Percentiles rank a stretch among this genome's conserved stretches.
Conservation (phyloP, 1,140 invertebrate genomes). For the Bombus breviceps region DNA sequence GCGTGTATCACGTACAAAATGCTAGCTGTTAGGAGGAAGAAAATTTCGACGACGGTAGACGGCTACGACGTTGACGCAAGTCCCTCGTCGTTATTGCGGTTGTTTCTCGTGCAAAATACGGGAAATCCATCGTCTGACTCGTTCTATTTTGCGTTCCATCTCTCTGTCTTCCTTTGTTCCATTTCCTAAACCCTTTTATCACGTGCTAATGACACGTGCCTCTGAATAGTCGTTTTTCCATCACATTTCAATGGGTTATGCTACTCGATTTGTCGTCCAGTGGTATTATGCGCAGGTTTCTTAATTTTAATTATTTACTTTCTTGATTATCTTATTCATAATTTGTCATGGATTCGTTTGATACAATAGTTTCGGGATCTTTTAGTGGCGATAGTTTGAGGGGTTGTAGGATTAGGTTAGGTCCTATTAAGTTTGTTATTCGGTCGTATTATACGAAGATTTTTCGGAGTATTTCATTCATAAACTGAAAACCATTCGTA, state of each 20-base stretch:
- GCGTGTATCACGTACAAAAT: not conserved
- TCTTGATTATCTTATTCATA: not conserved
- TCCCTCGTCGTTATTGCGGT: not conserved
- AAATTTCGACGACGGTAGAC: not conserved
- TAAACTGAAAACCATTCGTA: no score
- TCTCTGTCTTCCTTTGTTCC: not conserved
- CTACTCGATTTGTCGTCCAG: not conserved
- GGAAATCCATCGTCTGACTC: no score
- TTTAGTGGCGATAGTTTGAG: not conserved
- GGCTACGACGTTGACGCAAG: not conserved
- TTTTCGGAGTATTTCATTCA: not conserved
- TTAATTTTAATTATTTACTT: not conserved
- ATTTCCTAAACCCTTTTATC: not conserved
- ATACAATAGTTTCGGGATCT: no score
- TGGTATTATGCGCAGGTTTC: not conserved
- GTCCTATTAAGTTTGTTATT: not conserved
- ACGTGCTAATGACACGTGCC: conserved; percentile 37
- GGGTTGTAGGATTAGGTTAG: not conserved
- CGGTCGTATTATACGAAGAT: not conserved
- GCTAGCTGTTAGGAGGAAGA: not conserved
- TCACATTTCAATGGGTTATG: not conserved
- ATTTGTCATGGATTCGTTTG: not conserved
- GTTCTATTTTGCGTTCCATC: not conserved
- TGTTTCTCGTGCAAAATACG: not conserved
- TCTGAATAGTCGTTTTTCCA: not conserved